These are phyloP conservation scores for Leptinotarsa texana DNA, from an alignment of 1,140 invertebrate genomes.

Conservation along the genomic window DNA sequence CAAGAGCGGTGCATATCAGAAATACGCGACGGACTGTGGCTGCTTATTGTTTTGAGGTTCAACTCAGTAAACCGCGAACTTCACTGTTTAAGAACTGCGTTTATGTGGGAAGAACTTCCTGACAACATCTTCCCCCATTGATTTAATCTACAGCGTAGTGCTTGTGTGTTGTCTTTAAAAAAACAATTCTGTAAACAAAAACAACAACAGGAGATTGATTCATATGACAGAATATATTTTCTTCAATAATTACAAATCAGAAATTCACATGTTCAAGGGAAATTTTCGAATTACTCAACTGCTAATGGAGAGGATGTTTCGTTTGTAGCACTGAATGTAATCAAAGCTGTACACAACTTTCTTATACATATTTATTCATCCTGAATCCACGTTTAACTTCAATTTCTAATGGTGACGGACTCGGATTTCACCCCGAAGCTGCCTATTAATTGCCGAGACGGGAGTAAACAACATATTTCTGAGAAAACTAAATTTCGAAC, in stretches of 20 bases:
- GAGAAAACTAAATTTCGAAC: constrained; percentile 32
- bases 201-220: background rate
- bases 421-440: constrained; percentile 28
- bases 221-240: background rate
- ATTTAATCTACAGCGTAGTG: no score
- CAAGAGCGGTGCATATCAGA: no score
- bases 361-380: constrained; percentile 41
- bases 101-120: no score
- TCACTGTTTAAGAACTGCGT: no score
- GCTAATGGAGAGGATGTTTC: constrained; percentile 38
- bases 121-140: no score
- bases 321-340: constrained; percentile 12
- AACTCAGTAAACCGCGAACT: no score
- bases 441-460: constrained; percentile 37
- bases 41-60: no score
- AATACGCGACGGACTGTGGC: no score
- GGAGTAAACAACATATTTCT: constrained; percentile 35
- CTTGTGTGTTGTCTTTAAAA: no score
- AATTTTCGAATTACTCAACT: background rate
- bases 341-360: constrained; percentile 19
- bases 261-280: background rate
- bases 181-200: background rate
- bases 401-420: constrained; percentile 38
- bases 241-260: background rate
- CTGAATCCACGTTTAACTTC: constrained; percentile 31